Base-by-base conservation (phyloP, 2,113 vertebrate genomes). In the Dipodomys ordii region DNA sequence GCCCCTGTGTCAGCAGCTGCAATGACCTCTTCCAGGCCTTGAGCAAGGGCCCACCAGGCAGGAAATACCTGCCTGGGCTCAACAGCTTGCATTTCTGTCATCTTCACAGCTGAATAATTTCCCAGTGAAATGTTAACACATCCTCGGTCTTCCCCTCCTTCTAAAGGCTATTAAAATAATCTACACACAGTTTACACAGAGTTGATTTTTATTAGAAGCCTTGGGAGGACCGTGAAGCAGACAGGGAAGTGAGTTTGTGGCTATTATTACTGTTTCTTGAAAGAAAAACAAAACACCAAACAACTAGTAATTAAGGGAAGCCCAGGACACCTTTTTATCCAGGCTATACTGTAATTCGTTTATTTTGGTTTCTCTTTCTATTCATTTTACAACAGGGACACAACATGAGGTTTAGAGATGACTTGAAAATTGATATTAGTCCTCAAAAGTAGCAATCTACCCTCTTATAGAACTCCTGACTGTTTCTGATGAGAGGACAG, bases 351-450 rank as follows among this genome's bases (percentile, higher is more conserved):
- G 28, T 44, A 72, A 62, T 79, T 46, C 84, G 19, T 80, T 92
- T 72, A 60, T 91, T 91, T 92, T 15, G 23, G 30, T 95, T 94
- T 97, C 53, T 46, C n/a, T 86, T 94, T 92, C 62, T 95, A 0
- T 83, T 90, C 81, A 32, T 62, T 81, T 93, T 94, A 10, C 71
- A 65, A 69, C 32, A 67, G 35, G 72, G 76, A 76, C 53, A 5
- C 49, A 83, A 64, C 81, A 57, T 62, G 86, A 91, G 73, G 72
- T 62, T 86, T 84, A 65, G 53, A 35, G 10, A 79, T 64, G 32
- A 67, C 23, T 64, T 65, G n/a, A 20, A 80, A 85, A 83, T 71
- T 77, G 68, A 39, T 65, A 11, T 89, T 90, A 57, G 62, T 73
- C 78, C 53, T 90, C 85, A 78, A 87, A 94, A 95, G 83, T 93